A percentile compares a stretch with the other conserved stretches of the same genome.
Evolutionary conservation across 2,113 vertebrate genomes (phyloP).

Genomic region (Cheilinus undulatus): DNA sequence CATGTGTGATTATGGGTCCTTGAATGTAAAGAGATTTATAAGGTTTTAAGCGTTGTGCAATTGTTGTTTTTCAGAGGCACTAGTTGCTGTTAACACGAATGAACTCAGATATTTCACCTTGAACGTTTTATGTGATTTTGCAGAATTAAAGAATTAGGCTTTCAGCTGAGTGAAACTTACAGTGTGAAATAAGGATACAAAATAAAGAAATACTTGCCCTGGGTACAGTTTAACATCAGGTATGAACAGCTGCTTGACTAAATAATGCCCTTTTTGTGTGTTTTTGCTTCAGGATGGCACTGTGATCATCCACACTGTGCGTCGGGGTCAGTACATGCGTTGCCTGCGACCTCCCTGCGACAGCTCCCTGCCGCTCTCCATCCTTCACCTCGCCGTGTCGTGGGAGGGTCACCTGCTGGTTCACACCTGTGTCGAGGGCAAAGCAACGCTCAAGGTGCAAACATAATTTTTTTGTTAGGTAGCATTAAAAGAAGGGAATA

Average conservation of each 20-base stretch:
- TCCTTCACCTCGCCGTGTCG: slow-evolving; percentile 92
- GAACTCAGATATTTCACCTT: too few relatives aligned
- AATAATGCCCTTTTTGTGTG: not conserved
- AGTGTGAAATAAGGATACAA: too few relatives aligned
- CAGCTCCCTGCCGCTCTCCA: slow-evolving; percentile 88
- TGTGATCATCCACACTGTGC: slow-evolving; percentile 91
- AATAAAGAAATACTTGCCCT: too few relatives aligned
- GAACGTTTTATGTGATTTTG: too few relatives aligned
- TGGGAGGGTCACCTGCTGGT: slow-evolving; percentile 95
- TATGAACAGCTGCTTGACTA: too few relatives aligned
- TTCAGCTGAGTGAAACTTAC: too few relatives aligned
- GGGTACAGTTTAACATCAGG: too few relatives aligned
- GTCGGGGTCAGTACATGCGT: slow-evolving; percentile 93
- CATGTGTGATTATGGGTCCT: not conserved
- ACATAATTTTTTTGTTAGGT: not conserved
- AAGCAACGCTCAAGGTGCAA: slow-evolving; percentile 91
- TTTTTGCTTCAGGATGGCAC: slow-evolving; percentile 87
- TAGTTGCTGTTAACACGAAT: too few relatives aligned
- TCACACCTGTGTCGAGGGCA: slow-evolving; percentile 92
- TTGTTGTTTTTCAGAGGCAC: too few relatives aligned
- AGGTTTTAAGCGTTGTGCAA: not conserved
- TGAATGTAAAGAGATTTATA: not conserved
- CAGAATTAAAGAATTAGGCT: too few relatives aligned
- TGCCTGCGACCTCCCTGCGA: slow-evolving; percentile 92
- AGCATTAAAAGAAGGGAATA: too few relatives aligned